Base-by-base conservation (phyloP, 2,797 vertebrate genomes). In the Cynopterus sphinx region DNA sequence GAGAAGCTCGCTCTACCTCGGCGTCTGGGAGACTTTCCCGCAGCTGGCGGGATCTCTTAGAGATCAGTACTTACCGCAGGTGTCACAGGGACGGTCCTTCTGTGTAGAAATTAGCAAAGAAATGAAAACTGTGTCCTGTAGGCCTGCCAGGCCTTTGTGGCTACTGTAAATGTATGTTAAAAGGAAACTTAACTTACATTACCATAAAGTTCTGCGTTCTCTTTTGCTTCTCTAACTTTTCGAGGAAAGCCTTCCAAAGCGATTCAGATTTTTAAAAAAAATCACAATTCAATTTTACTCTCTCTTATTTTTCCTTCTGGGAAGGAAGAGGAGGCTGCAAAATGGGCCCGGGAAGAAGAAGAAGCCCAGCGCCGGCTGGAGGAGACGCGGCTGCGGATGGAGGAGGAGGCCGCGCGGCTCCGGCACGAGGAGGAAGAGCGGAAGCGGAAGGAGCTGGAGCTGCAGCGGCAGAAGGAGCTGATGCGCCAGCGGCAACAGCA, bases 401-500 rank as follows among this genome's bases (percentile, higher is more conserved):
- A 99, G 95, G 99, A 99, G 90, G 99, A 99, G 98, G 99, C 98
- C 0, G 99, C 99, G 1, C 97, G 31, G 77, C 98, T 77, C 96
- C 98, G 85, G 97, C 99, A 98, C 0, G 99, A 99, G 79, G 99
- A 99, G 57, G 98, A 99, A 63, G 98, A 99, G 84, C 97, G 98
- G 22, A 99, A 99, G 97, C 98, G 98, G 96, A 99, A 99, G 78
- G 99, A 99, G 95, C 97, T 99, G 97, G 99, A 99, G 93, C 99
- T 99, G 59, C 99, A 99, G 97, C 99, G 99, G 93, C 99, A 99
- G 96, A 99, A 99, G 98, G 99, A 99, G 96, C 98, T 99, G 39
- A 98, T 99, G 98, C 98, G 99, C 96, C 99, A 99, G 98, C 98
- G 99, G 97, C 99, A 99, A 97, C 99, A 99, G 98, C 99, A 99